Percentiles rank a stretch among this genome's conserved stretches.
phyloP scores from a whole-genome alignment of 2,888 invertebrate genomes.

The Balanococcus diminutus region DNA sequence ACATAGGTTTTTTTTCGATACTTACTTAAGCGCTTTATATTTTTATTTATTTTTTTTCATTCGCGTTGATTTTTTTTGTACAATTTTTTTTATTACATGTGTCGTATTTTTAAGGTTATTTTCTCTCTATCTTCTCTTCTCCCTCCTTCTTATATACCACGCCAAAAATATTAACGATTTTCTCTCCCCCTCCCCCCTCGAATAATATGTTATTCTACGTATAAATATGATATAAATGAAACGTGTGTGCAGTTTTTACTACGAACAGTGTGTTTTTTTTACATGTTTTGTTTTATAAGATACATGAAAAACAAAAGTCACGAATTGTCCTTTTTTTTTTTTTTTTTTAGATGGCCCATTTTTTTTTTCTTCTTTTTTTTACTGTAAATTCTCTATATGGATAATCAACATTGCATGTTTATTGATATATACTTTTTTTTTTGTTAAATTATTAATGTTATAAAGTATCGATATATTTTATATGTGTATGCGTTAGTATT shows the following conservation, averaged over 20 bases:
- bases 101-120: slow-evolving; percentile 34
- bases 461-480: slow-evolving; percentile 44
- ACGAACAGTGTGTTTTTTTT: slow-evolving; percentile 39
- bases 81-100: slow-evolving; percentile 41
- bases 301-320: background rate
- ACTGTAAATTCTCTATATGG: slow-evolving; percentile 27
- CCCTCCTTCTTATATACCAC: background rate
- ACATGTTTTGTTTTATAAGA: slow-evolving; percentile 25
- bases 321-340: slow-evolving; percentile 25
- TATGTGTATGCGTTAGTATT: slow-evolving; percentile 50
- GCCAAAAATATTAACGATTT: background rate
- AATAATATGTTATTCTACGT: background rate
- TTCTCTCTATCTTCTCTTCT: background rate
- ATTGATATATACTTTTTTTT: slow-evolving; percentile 22
- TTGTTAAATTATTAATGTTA: slow-evolving; percentile 43
- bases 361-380: slow-evolving; percentile 48
- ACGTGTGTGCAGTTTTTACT: slow-evolving; percentile 36
- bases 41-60: background rate
- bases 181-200: background rate
- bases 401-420: slow-evolving; percentile 36
- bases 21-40: slow-evolving; percentile 22
- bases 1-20: slow-evolving; percentile 2
- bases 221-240: no score
- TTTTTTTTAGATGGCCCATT: slow-evolving; percentile 24
- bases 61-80: slow-evolving; percentile 44